Evolutionary conservation across 1,140 invertebrate species (phyloP), one percentile per base, ranked within the genome.

Genomic region (Drosophila insularis): DNA sequence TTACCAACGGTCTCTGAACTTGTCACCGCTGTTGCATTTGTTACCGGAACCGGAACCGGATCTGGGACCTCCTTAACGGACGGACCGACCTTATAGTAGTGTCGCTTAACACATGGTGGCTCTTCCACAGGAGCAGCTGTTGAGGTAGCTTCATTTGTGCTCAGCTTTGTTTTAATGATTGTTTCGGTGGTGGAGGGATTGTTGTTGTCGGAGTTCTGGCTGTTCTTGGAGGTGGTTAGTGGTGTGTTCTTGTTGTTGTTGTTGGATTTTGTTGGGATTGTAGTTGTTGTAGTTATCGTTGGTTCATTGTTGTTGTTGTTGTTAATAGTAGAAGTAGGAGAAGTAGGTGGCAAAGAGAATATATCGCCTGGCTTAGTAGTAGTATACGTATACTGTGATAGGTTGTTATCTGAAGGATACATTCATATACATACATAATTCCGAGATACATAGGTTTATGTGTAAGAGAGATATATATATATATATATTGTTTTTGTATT

Each of bases 361-460:
- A 87, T 86, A 79, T 84, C 89, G 75, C 71, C 86, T 84, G 81
- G 86, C 81, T 90, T 91, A 90, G 86, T 90, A 75, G 82, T 91
- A 89, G 87, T 82, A 89, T 89, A 89, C 85, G 84, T 89, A 80
- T 89, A 89, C 85, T 89, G 84, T 89, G 82, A 82, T 87, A 76
- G 73, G 65, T 79, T 81, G 82, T 87, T 87, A 87, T 87, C 82
- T 87, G 82, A 87, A 87, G 82, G 82, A 87, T 87, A 91, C 78
- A 89, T 91, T 89, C 89, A 90, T 90, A 90, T 85, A 85, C 81
- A 90, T 85, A 85, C 82, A 85, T 85, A 87, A 78, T 87, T 78
- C 82, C 82, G 46, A 63, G 58, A 67, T 76, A 64, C 43, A 50
- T 46, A 60, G 50, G 69, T 65, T 64, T 74, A 46, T 65, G 60